A percentile compares a stretch with the other conserved stretches of the same genome.
These are phyloP conservation scores for Athetis lepigone DNA, from an alignment of 2,888 invertebrate genomes.

Conservation along the genomic window DNA sequence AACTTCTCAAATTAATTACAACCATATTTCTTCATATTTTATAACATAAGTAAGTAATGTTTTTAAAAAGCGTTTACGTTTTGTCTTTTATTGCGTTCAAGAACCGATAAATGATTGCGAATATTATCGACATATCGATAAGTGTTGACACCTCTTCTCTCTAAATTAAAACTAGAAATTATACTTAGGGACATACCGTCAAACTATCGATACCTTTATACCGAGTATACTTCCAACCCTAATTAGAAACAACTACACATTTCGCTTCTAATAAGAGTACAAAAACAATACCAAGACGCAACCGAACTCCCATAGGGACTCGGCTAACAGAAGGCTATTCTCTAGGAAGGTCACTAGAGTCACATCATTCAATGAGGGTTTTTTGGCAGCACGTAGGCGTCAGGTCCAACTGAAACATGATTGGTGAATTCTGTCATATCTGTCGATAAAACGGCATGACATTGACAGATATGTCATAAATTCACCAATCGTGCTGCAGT, in stretches of 20 bases:
- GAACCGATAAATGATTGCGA: not conserved
- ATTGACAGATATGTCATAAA: too few relatives aligned
- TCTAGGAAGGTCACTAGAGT: too few relatives aligned
- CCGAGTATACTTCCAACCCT: not conserved
- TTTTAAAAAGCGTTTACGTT: slow-evolving; percentile 3
- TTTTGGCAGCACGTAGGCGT: too few relatives aligned
- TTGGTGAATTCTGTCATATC: too few relatives aligned
- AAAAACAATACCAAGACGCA: slow-evolving; percentile 2
- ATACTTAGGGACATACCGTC: not conserved
- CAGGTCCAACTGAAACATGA: too few relatives aligned
- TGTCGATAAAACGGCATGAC: too few relatives aligned
- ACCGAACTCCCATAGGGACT: slow-evolving; percentile 6
- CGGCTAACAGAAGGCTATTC: not conserved
- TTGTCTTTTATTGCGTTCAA: slow-evolving; percentile 32
- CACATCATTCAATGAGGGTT: too few relatives aligned
- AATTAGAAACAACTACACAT: not conserved
- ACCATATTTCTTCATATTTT: slow-evolving; percentile 20
- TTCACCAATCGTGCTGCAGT: too few relatives aligned
- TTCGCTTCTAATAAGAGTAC: slow-evolving; percentile 11
- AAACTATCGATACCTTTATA: slow-evolving; percentile 9
- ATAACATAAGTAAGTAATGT: not conserved
- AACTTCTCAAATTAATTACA: slow-evolving; percentile 24
- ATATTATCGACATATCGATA: not conserved
- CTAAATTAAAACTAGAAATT: not conserved
- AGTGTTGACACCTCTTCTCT: not conserved